Base-by-base conservation (phyloP, 2,888 invertebrate genomes). In the Dascillus cervinus region DNA sequence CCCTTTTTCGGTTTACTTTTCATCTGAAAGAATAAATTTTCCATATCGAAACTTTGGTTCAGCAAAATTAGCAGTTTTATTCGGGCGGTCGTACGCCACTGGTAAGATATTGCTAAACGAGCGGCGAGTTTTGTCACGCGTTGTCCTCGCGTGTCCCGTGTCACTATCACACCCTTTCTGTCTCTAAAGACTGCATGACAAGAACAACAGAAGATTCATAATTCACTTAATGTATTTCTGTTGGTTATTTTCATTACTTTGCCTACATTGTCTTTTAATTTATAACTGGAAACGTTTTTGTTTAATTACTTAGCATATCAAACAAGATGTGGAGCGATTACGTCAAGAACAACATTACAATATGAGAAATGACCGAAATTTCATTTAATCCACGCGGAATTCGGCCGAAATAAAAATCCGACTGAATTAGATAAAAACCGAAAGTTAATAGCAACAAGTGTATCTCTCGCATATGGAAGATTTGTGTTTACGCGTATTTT, bases 161-260 rank as follows among this genome's bases (percentile, higher is more conserved):
- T 29, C 32, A 37, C 39, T 39, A 44, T 46, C 47, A 46, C 47
- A 45, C 49, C 49, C 45, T 41, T 38, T 39, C 28, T 44, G 50
- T 47, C 50, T 48, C 48, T 41, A 47, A 47, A 50, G 50, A 48
- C 47, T 43, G 35, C 41, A 41, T 42, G 47, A 47, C 47, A 50
- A 46, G 45, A 48, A 40, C 34, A 42, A 39, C 44, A 43, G 38
- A 50, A 48, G 48, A 50, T 50, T 44, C 47, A 47, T 50, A 47
- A 50, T 48, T 50, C 42, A 47, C 39, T 39, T 48, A 44, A 46
- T 46, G 42, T 35, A 34, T 34, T 34, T 30, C 29, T 26, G 10
- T 32, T 28, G 22, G 24, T 34, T 32, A 41, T 34, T 36, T 41
- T 13, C 37, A 31, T 38, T 37, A 34, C 37, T 17, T 17, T 17